Evolutionary conservation across 2,113 vertebrate species (phyloP).

Genomic region (Nothoprocta pentlandii): DNA sequence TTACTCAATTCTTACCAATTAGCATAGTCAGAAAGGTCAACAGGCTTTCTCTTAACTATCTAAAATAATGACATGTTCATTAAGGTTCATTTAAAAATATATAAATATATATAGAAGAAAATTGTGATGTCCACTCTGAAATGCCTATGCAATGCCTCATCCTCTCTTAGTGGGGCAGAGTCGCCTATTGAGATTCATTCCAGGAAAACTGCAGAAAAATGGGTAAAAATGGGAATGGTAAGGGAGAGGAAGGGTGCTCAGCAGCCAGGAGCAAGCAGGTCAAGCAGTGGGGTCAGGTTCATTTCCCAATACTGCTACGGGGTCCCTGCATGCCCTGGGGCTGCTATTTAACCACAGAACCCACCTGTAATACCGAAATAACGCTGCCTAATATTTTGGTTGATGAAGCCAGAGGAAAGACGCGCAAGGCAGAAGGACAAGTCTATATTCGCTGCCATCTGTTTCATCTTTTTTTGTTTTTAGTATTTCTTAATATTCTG

Average conservation of each 20-base stretch:
- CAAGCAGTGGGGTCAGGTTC: background rate
- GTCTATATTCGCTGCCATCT: background rate
- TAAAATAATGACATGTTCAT: background rate
- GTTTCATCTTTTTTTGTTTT: background rate
- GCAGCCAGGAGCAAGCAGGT: rapidly evolving
- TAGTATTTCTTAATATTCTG: background rate
- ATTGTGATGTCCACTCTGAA: background rate
- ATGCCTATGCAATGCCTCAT: background rate
- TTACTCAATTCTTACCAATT: constrained; percentile 13
- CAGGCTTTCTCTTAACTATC: constrained; percentile 8
- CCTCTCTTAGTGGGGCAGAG: background rate
- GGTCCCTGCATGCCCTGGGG: background rate
- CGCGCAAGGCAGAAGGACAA: background rate
- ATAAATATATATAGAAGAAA: background rate
- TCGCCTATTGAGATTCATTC: background rate
- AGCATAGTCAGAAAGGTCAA: constrained; percentile 11
- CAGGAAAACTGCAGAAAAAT: background rate
- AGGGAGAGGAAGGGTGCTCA: background rate
- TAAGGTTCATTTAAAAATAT: background rate
- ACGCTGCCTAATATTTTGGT: background rate
- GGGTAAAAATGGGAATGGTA: background rate
- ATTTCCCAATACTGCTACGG: background rate
- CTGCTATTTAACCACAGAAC: background rate
- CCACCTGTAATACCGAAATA: background rate
- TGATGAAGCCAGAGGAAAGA: background rate